Evolutionary conservation across 2,797 vertebrate genomes (phyloP).

Genomic region (Microctenopoma stevenorrisi): DNA sequence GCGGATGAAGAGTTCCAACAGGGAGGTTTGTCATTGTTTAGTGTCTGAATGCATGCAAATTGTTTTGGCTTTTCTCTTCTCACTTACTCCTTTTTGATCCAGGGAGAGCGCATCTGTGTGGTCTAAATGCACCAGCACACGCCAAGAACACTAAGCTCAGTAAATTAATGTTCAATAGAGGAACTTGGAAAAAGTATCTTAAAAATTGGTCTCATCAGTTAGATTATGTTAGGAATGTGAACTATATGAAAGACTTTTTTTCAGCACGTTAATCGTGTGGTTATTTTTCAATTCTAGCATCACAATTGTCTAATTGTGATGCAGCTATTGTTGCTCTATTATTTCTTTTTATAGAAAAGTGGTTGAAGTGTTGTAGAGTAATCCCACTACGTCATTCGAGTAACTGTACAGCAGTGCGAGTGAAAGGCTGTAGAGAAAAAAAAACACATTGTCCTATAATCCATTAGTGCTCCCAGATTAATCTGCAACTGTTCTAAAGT

Average conservation of each 20-base stretch:
- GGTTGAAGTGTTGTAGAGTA: constrained; percentile 55
- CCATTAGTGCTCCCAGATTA: constrained; percentile 81
- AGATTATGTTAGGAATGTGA: neutral
- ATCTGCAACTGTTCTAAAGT: constrained; percentile 79
- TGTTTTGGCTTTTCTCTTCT: constrained; percentile 17
- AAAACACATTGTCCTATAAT: constrained; percentile 77
- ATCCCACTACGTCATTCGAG: constrained; percentile 65
- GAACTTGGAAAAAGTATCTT: neutral
- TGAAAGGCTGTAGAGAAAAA: constrained; percentile 46
- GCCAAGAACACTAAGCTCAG: neutral
- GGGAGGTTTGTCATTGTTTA: constrained; percentile 44
- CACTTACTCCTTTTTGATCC: constrained; percentile 40
- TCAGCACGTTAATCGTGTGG: neutral
- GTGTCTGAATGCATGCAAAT: constrained; percentile 38
- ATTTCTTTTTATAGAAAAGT: constrained; percentile 54
- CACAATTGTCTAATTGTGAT: neutral
- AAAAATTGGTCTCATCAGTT: neutral
- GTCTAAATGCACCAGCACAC: constrained; percentile 44
- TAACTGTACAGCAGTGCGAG: constrained; percentile 54
- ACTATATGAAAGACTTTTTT: neutral
- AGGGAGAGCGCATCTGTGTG: constrained; percentile 52
- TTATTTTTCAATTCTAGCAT: constrained; percentile 17
- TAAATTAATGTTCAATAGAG: neutral
- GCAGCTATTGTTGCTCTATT: constrained; percentile 3
- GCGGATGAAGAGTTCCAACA: constrained; percentile 15